A percentile compares a stretch with the other conserved stretches of the same genome.
These are phyloP conservation scores for Chydorus sphaericus DNA, from an alignment of 2,888 invertebrate genomes.

Conservation along the genomic window DNA sequence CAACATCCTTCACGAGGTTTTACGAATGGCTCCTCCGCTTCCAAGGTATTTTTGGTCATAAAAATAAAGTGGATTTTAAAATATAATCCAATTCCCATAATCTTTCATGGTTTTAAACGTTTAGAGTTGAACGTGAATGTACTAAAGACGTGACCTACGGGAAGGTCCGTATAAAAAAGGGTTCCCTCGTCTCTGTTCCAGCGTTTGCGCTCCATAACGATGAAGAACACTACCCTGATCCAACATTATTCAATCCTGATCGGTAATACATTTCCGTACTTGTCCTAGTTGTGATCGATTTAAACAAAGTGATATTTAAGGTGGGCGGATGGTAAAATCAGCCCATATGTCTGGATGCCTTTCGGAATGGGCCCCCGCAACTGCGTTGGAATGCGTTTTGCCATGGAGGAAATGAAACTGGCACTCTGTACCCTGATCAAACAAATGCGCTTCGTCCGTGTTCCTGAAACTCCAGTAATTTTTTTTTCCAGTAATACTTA, in stretches of 20 bases:
- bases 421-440: slow-evolving; percentile 9
- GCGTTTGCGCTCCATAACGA: slow-evolving; percentile 42
- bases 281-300: too few species aligned
- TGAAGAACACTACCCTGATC: slow-evolving; percentile 39
- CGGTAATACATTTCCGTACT: too few species aligned
- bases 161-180: slow-evolving; percentile 35
- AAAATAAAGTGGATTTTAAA: background rate
- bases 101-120: background rate
- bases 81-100: too few species aligned
- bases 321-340: background rate
- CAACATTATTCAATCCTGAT: slow-evolving; percentile 41
- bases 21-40: slow-evolving; percentile 10
- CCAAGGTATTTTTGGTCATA: background rate
- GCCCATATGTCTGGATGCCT: slow-evolving; percentile 13
- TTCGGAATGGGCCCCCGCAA: slow-evolving; percentile 17
- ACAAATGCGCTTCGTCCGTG: slow-evolving; percentile 5
- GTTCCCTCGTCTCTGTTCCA: slow-evolving; percentile 38
- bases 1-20: slow-evolving; percentile 15
- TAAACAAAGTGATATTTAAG: too few species aligned
- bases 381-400: slow-evolving; percentile 15
- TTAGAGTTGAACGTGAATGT: slow-evolving; percentile 11
- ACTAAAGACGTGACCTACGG: slow-evolving; percentile 7
- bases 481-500: too few species aligned
- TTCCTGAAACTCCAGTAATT: slow-evolving; percentile 5
- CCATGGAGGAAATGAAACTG: slow-evolving; percentile 11